phyloP scores from a whole-genome alignment of 2,113 vertebrate species.

The Syngnathus scovelli region DNA sequence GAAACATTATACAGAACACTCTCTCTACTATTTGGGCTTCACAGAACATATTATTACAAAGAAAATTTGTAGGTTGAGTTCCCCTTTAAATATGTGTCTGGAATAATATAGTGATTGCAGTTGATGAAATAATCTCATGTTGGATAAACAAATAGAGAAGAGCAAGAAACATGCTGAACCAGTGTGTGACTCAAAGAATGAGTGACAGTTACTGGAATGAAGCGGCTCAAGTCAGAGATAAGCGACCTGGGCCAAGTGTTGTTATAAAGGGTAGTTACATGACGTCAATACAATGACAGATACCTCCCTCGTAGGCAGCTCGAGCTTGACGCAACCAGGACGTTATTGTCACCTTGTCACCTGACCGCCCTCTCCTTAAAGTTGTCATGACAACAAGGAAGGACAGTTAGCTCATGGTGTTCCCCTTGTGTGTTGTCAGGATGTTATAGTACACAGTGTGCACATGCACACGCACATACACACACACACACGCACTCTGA shows the following conservation, averaged over 20 bases:
- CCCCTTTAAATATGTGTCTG: too few relatives aligned
- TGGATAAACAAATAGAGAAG: constrained; percentile 13
- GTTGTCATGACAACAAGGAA: constrained; percentile 33
- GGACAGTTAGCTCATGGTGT: constrained; percentile 20
- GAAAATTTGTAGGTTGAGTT: too few relatives aligned
- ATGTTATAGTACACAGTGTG: constrained; percentile 15
- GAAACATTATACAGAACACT: too few relatives aligned
- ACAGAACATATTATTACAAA: too few relatives aligned
- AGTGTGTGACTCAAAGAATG: constrained; percentile 20
- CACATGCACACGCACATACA: constrained; percentile 10
- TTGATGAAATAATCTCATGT: constrained; percentile 6
- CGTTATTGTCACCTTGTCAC: constrained; percentile 41
- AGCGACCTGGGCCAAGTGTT: constrained; percentile 28
- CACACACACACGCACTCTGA: not conserved
- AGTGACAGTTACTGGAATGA: constrained; percentile 28
- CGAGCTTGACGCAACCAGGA: constrained; percentile 16
- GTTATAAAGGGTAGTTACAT: constrained; percentile 25
- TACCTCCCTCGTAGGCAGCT: constrained; percentile 39
- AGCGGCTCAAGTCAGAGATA: constrained; percentile 40
- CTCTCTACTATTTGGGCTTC: too few relatives aligned
- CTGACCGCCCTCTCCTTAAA: constrained; percentile 23
- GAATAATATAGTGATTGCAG: not conserved
- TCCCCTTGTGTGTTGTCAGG: constrained; percentile 12
- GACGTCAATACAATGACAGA: constrained; percentile 50
- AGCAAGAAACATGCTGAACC: not conserved